Base-by-base conservation (phyloP, 2,113 vertebrate species). In the Hepsetus odoe region DNA sequence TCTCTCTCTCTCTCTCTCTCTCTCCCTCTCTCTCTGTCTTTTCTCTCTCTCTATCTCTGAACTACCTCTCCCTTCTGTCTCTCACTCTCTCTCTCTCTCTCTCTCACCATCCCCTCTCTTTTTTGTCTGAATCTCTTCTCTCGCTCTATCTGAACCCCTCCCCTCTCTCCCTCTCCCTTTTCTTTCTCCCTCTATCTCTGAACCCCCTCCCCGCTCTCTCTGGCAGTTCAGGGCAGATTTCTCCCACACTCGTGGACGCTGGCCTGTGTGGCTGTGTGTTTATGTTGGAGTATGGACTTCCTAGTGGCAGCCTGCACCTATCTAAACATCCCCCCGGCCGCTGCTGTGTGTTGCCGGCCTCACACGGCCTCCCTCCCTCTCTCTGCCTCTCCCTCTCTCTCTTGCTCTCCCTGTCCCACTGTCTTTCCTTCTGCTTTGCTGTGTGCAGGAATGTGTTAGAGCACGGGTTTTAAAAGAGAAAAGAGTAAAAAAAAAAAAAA, bases 241-340 rank as follows among this genome's bases (percentile, higher is more conserved):
- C 92, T 94, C 92, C 92, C 92, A 94, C 92, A 92, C 90, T 92
- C 89, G 88, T 90, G 91, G 92, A 91, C 86, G 89, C 89, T 91
- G 89, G 90, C 86, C 83, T 91, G 92, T 92, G 91, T 93, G 90
- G 91, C 90, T 89, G 90, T 87, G 87, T 93, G 92, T 94, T 94
- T 94, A 94, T 92, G 89, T 91, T 94, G 92, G 92, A 93, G 90
- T 90, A 82, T 87, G 90, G 91, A 93, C 92, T 94, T 94, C 92
- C 92, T 94, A 93, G 92, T 94, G 92, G 92, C 92, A 94, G 92
- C 91, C 90, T 93, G 92, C 92, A 93, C 92, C 92, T 93, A 93
- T 93, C 90, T 92, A 93, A 93, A 93, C 92, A 93, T 93, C 92
- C 92, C 91, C 90, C 90, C 87, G 86, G 91, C 90, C 88, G 86